These are phyloP conservation scores for Micrasema longulum DNA, from an alignment of 1,140 invertebrate genomes.

Conservation along the genomic window DNA sequence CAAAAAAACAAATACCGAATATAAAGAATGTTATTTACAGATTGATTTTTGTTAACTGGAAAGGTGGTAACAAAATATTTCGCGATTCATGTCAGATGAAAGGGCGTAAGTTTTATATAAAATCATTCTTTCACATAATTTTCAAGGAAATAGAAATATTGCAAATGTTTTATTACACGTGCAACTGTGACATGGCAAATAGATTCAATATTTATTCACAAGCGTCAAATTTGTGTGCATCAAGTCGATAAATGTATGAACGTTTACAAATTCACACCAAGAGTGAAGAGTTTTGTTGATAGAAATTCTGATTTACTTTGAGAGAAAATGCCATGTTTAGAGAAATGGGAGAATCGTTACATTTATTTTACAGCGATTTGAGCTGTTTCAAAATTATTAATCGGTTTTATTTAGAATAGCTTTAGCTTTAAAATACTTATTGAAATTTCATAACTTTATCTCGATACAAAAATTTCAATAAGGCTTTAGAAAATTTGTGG, in stretches of 20 bases:
- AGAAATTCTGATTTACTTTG: slow-evolving; percentile 13
- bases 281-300: slow-evolving; percentile 6
- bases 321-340: slow-evolving; percentile 2
- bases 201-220: slow-evolving; percentile 34
- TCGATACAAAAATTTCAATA: slow-evolving; percentile 23
- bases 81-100: too few species aligned
- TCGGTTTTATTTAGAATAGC: not conserved
- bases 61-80: too few species aligned
- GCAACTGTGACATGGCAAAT: not conserved
- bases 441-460: slow-evolving; percentile 19
- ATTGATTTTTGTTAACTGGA: too few species aligned
- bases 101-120: too few species aligned
- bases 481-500: slow-evolving; percentile 23
- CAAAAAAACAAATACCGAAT: too few species aligned
- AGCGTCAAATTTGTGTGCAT: slow-evolving; percentile 26
- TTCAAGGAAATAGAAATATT: not conserved
- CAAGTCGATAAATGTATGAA: slow-evolving; percentile 9
- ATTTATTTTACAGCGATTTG: not conserved
- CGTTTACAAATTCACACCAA: slow-evolving; percentile 15
- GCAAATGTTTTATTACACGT: not conserved
- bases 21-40: too few species aligned
- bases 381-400: not conserved
- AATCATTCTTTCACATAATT: too few species aligned
- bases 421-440: not conserved
- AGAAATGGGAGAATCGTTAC: not conserved